Base-by-base conservation (phyloP, 2,797 vertebrate genomes). In the Gymnodraco acuticeps region DNA sequence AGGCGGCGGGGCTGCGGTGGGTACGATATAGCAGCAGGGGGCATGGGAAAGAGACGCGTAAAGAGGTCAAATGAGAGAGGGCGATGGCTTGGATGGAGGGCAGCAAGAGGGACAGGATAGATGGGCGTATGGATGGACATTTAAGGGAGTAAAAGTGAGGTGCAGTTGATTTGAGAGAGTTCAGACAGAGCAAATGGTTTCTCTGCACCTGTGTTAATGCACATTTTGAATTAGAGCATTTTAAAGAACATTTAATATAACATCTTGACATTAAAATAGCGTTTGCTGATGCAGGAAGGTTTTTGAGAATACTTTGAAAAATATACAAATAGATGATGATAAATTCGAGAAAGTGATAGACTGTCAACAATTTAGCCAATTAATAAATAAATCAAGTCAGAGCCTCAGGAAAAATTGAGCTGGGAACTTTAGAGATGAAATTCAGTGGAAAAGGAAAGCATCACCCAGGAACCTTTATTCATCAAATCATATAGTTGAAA, bases 11-110 rank as follows among this genome's bases (percentile, higher is more conserved):
- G 83, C 75, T 61, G 78, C 14, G 79, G 78, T 75, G 84, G 85
- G 84, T 54, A 90, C 77, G 91, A 90, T 87, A 68, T 70, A 90
- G 86, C 88, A 87, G 89, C 76, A 75, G 80, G 83, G 86, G 88
- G 82, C 65, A 59, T 8, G 59, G 78, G 83, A 76, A 68, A 63
- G 89, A 86, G 81, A 70, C 19, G 16, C 13, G 41, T 64, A 63
- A 75, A 51, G 77, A 79, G 75, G 61, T 61, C 81, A 76, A 80
- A 61, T 69, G 68, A 61, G 89, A 87, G 33, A 80, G 54, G 74
- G 80, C 47, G 78, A 78, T 75, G 75, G 81, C 48, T 27, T 27
- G 72, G 23, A 67, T 78, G 81, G 66, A 77, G 80, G 81, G 59
- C 69, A 51, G 51, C 13, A 12, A 70, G 27, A 70, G 31, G 73